Evolutionary conservation across 92 coral and sea anemone species (phyloP).

Genomic region (Umimayanthus kanabou): DNA sequence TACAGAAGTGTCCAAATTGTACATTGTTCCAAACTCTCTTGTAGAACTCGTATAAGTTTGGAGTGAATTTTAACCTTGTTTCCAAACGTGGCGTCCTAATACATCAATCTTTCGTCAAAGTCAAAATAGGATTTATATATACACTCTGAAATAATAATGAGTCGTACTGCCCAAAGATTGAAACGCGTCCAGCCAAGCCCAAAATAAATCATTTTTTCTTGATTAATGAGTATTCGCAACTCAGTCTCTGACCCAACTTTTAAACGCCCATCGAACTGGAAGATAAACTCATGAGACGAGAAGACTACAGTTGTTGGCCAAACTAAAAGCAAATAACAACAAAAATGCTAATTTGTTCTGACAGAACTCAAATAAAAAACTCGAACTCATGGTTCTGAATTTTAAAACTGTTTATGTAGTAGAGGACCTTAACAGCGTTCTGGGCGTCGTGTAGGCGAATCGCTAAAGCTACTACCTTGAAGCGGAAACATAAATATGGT

Average conservation of each 20-base stretch:
- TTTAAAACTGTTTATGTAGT: constrained; percentile 33
- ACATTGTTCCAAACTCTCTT: not conserved
- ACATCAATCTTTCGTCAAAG: not conserved
- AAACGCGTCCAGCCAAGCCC: not conserved
- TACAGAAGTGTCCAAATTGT: constrained; percentile 9
- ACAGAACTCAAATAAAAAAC: constrained; percentile 41
- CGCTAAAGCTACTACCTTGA: constrained; percentile 4
- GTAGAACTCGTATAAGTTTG: not conserved
- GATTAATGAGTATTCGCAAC: constrained; percentile 2
- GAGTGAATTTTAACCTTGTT: not conserved
- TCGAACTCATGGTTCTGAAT: constrained; percentile 3
- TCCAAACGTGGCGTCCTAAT: constrained; percentile 5
- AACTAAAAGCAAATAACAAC: constrained; percentile 36
- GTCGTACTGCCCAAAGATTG: not conserved
- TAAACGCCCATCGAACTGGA: not conserved
- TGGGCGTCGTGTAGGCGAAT: not conserved
- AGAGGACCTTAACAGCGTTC: not conserved
- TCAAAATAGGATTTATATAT: not conserved
- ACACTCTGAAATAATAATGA: constrained; percentile 1
- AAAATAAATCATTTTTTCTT: constrained; percentile 18
- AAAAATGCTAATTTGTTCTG: constrained; percentile 48
- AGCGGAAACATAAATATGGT: not conserved
- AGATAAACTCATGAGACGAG: not conserved
- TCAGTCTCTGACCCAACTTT: not conserved
- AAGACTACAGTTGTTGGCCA: constrained; percentile 22